A percentile compares a stretch with the other conserved stretches of the same genome.
phyloP scores from a whole-genome alignment of 2,888 invertebrate genomes.

The Cylloceria caligata region DNA sequence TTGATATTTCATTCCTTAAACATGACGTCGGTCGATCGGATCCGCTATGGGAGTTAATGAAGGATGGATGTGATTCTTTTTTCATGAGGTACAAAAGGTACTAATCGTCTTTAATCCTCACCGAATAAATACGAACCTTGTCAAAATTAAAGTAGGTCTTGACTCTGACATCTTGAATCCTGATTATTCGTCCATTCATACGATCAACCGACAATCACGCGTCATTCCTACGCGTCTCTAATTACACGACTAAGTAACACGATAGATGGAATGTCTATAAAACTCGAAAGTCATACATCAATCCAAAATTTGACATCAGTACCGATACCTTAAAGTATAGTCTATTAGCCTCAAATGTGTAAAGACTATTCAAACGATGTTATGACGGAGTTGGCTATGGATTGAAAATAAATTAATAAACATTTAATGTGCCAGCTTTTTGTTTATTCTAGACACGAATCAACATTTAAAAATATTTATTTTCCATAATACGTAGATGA shows the following conservation, averaged over 20 bases:
- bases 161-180: slow-evolving; percentile 39
- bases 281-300: not conserved
- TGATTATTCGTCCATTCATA: not conserved
- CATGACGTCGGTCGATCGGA: slow-evolving; percentile 25
- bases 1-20: slow-evolving; percentile 49
- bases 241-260: not conserved
- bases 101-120: not conserved
- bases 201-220: not conserved
- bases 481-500: too few relatives aligned
- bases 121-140: not conserved
- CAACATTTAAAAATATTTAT: too few relatives aligned
- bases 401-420: too few relatives aligned
- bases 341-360: too few relatives aligned
- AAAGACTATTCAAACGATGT: too few relatives aligned
- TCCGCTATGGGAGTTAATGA: not conserved
- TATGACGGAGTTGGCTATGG: too few relatives aligned
- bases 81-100: slow-evolving; percentile 14
- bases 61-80: slow-evolving; percentile 1
- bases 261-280: not conserved
- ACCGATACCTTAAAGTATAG: not conserved
- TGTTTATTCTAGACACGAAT: too few relatives aligned
- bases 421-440: too few relatives aligned
- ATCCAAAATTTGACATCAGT: not conserved
- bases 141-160: slow-evolving; percentile 35
- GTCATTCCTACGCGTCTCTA: not conserved